phyloP scores from a whole-genome alignment of 1,140 invertebrate genomes.

The Drosophila rufa region DNA sequence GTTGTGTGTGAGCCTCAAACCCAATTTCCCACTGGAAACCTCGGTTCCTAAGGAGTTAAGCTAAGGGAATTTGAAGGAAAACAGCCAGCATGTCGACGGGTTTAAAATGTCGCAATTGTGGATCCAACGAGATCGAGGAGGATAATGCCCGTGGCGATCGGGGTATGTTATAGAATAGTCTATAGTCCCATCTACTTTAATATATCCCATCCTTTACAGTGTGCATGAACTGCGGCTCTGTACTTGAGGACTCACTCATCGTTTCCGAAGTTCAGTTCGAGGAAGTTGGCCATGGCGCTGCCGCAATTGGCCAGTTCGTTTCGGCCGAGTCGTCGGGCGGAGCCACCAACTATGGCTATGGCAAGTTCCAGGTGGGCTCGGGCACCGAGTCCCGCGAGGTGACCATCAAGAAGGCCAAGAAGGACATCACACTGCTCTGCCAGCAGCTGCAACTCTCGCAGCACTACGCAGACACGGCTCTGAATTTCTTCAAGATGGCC shows the following conservation, averaged over 20 bases:
- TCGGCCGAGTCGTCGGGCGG: slow-evolving; percentile 94
- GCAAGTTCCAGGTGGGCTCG: slow-evolving; percentile 92
- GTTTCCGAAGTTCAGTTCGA: slow-evolving; percentile 98
- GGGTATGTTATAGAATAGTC: slow-evolving; percentile 37
- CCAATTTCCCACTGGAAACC: not conserved
- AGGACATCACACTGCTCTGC: slow-evolving; percentile 91
- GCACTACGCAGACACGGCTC: slow-evolving; percentile 96
- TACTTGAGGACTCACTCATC: slow-evolving; percentile 98
- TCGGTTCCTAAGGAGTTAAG: not conserved
- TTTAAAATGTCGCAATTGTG: slow-evolving; percentile 95
- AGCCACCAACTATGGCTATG: slow-evolving; percentile 90
- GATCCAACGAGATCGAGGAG: slow-evolving; percentile 96
- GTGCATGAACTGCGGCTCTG: slow-evolving; percentile 97
- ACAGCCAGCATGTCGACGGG: slow-evolving; percentile 70
- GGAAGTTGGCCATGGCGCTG: slow-evolving; percentile 95
- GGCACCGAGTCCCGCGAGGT: slow-evolving; percentile 95
- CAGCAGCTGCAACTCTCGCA: slow-evolving; percentile 94
- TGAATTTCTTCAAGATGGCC: slow-evolving; percentile 99
- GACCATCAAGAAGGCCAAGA: slow-evolving; percentile 94
- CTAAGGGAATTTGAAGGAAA: not conserved
- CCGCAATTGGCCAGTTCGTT: slow-evolving; percentile 96
- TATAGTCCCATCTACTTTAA: not conserved
- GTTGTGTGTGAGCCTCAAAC: not conserved
- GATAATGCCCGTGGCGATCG: slow-evolving; percentile 95
- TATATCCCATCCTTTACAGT: slow-evolving; percentile 85